Evolutionary conservation across 23 tunicate genomes (phyloP).

Genomic region (Styela plicata): DNA sequence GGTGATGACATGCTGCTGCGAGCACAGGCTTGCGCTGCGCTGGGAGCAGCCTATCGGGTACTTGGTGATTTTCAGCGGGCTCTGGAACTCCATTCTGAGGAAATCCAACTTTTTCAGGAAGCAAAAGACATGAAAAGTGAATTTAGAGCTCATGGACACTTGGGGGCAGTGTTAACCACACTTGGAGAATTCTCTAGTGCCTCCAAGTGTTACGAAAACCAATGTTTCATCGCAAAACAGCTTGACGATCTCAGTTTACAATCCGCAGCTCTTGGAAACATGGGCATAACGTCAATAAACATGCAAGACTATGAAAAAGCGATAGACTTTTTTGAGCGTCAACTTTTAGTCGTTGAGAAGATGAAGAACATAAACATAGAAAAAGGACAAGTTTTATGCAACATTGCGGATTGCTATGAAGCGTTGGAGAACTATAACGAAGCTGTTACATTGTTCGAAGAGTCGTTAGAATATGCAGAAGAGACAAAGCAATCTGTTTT

Average conservation of each 20-base stretch:
- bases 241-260: constrained; percentile 13
- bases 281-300: constrained; percentile 71
- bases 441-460: constrained; percentile 25
- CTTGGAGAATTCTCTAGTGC: constrained; percentile 46
- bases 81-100: constrained; percentile 34
- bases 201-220: constrained; percentile 51
- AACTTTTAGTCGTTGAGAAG: constrained; percentile 19
- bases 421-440: constrained; percentile 43
- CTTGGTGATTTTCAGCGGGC: constrained; percentile 41
- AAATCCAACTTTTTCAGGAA: constrained; percentile 35
- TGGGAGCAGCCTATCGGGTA: constrained; percentile 39
- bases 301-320: constrained; percentile 48
- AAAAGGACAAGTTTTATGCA: constrained; percentile 37
- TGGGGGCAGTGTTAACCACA: constrained; percentile 67
- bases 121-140: constrained; percentile 70
- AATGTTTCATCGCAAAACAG: constrained; percentile 38
- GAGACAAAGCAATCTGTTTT: constrained; percentile 27
- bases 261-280: constrained; percentile 54
- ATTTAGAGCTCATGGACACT: constrained; percentile 63
- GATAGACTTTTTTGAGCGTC: constrained; percentile 31
- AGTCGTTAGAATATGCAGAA: constrained; percentile 16
- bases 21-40: constrained; percentile 63
- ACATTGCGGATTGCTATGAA: constrained; percentile 54
- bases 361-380: constrained; percentile 5
- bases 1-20: constrained; percentile 25